Evolutionary conservation across 2,113 vertebrate species (phyloP).

Genomic region (Muntiacus muntjak): DNA sequence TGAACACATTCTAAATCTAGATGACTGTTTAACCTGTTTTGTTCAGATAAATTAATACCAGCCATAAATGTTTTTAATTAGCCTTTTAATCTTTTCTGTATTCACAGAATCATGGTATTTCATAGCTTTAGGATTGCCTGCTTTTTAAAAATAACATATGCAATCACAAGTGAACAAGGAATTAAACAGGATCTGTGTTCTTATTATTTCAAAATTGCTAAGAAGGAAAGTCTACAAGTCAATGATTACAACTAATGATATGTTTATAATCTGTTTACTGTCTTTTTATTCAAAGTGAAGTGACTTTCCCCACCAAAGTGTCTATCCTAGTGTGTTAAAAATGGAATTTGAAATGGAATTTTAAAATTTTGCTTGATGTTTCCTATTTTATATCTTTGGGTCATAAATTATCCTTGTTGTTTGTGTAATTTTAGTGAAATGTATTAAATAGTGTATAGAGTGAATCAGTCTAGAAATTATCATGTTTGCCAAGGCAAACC

Average conservation of each 20-base stretch:
- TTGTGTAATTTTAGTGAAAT: not conserved
- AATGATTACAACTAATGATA: not conserved
- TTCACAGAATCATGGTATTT: not conserved
- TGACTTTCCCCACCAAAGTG: rapidly evolving
- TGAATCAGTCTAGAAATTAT: not conserved
- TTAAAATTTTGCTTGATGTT: not conserved
- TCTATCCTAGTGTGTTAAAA: not conserved
- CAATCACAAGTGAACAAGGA: not conserved
- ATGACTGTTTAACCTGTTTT: not conserved
- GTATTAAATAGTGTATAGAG: not conserved
- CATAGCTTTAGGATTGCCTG: not conserved
- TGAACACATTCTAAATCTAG: not conserved
- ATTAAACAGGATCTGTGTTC: not conserved
- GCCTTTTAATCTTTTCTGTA: not conserved
- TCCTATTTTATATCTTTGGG: not conserved
- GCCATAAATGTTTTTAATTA: not conserved
- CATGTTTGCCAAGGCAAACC: not conserved
- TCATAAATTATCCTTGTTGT: not conserved
- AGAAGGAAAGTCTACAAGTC: not conserved
- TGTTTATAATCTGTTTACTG: not conserved
- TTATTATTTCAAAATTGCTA: not conserved
- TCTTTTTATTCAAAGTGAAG: not conserved
- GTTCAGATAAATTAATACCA: not conserved
- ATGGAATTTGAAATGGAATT: not conserved
- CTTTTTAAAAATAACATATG: not conserved